Base-by-base conservation (phyloP, 2,888 invertebrate genomes). In the Calliphora vomitoria region DNA sequence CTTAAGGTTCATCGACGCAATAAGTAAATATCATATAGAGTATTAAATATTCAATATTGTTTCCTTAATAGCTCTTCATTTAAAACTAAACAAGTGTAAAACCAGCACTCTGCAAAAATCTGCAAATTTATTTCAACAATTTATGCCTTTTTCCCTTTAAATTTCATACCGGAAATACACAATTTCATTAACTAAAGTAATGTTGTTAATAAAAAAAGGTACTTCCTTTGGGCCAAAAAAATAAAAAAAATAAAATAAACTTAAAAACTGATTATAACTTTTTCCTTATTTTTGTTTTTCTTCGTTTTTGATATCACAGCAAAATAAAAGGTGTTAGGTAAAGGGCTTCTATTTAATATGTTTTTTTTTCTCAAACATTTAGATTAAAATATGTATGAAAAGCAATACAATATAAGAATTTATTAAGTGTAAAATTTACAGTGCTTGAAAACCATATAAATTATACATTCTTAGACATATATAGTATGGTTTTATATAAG, bases 381-480 rank as follows among this genome's bases (percentile, higher is more conserved):
- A 53, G 18, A 25, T n/a, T n/a, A 50, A 55, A 55, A 20, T 20
- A 55, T 20, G 55, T 20, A 20, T 55, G 20, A 55, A 66, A 6
- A 20, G 1, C 13, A 50, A 25, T 44, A 2, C 47, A 50, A 50
- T 47, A 53, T 66, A 53, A 41, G 55, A 76, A 47, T 78, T 55
- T 55, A 68, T 78, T 68, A 58, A 68, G 55, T 68, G 66, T 58
- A 38, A 68, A 78, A 41, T 68, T 38, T 31, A 35, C 41, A 25
- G 4, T 15, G n/a, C 20, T 20, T 62, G 3, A 64, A 53, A 53
- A 20, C 55, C 3, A 8, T n/a, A 55, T 55, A 25, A 55, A 44
- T 50, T 50, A 50, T 50, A 35, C 35, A 15, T n/a, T 50, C 15
- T 15, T 15, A 3, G 4, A 3, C 3, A 44, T 11, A 44, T 13